Conservation (phyloP, 2,797 vertebrate genomes). For the Cossypha caffra region DNA sequence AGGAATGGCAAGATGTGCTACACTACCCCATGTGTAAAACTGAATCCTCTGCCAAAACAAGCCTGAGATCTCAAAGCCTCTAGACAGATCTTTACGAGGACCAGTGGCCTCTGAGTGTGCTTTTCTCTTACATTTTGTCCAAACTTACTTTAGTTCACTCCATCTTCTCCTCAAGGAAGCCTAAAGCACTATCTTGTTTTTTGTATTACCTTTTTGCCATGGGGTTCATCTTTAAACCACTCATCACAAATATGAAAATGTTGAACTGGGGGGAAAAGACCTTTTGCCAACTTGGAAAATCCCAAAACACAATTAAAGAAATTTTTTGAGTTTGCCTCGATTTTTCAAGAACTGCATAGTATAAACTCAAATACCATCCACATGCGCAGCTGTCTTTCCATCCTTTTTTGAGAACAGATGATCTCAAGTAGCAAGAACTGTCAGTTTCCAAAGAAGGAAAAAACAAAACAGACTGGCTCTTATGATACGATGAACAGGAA, state of each 20-base stretch:
- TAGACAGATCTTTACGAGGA: neutral
- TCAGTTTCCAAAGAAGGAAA: neutral
- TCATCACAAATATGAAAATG: neutral
- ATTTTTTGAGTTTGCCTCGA: neutral
- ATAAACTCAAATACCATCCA: neutral
- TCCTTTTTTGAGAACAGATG: neutral
- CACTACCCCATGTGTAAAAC: neutral
- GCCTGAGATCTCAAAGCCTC: neutral
- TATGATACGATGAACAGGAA: neutral
- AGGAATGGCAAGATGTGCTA: neutral
- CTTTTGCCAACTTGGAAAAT: neutral
- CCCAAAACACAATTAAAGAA: neutral
- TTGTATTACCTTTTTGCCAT: neutral
- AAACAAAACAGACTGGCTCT: neutral
- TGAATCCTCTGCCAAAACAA: neutral
- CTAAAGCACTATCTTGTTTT: neutral
- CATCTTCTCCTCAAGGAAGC: neutral
- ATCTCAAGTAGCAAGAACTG: neutral
- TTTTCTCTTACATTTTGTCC: neutral
- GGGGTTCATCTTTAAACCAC: neutral
- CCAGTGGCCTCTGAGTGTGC: neutral
- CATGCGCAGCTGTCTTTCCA: neutral
- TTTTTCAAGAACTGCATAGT: neutral
- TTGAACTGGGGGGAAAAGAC: neutral
- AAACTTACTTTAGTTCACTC: neutral